These are phyloP conservation scores for Cercopithecus mona DNA, from an alignment of 2,113 vertebrate species.

Conservation along the genomic window DNA sequence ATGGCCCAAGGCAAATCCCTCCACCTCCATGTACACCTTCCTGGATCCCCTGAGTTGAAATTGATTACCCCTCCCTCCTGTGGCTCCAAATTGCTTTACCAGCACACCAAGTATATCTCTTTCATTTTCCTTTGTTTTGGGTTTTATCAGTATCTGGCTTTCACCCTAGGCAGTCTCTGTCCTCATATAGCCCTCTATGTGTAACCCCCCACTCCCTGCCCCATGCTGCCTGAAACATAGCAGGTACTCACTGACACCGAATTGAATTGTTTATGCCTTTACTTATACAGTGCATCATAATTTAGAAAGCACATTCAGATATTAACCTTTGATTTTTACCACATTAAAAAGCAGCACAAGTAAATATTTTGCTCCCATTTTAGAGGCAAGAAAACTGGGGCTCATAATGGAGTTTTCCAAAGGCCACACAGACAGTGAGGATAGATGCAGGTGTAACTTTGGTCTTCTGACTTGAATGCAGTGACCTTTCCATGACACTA, in stretches of 20 bases:
- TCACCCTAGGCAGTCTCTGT: not conserved
- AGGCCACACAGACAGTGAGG: not conserved
- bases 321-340: conserved; percentile 28
- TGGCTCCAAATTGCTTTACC: not conserved
- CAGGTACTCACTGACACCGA: not conserved
- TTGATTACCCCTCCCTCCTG: not conserved
- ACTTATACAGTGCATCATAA: not conserved
- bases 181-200: not conserved
- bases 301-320: conserved; percentile 31
- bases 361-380: conserved; percentile 21
- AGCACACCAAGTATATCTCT: not conserved
- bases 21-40: not conserved
- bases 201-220: not conserved
- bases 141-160: not conserved
- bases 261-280: not conserved
- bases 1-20: not conserved
- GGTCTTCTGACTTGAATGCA: not conserved
- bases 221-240: not conserved
- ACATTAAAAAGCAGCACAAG: conserved; percentile 1
- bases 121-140: not conserved
- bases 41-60: not conserved
- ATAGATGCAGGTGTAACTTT: not conserved
- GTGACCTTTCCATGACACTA: not conserved
- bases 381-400: conserved; percentile 21
- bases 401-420: conserved; percentile 27